Base-by-base conservation (phyloP, 1,140 invertebrate genomes). In the Laupala kohalensis region DNA sequence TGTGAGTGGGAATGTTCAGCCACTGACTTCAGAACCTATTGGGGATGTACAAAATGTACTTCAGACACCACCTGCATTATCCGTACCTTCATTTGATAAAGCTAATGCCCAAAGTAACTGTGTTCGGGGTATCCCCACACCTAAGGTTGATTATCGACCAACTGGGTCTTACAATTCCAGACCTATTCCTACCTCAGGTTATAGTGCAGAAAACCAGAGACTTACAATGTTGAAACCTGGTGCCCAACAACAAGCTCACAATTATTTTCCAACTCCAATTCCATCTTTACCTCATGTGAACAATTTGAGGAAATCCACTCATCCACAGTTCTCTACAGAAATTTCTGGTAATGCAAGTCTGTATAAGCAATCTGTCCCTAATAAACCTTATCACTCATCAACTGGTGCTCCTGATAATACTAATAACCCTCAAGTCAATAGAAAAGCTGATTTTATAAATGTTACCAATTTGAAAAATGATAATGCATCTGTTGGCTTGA, bases 401-500 rank as follows among this genome's bases (percentile, higher is more conserved):
- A 9, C 37, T 53, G 37, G 37, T 13, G 37, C 19, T 53, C 9
- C 9, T 53, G 19, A 19, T 53, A 13, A 53, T 53, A 19, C 9
- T 9, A 53, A 53, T 53, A 53, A 53, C 19, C 9, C 9, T 53
- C 1, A 9, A 53, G 9, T 53, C 9, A 53, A 53, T 19, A 53
- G 37, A 53, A 53, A 53, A 53, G 37, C 37, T 2, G 37, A 53
- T 13, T 53, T 13, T 53, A 19, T 4, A 13, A 19, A 0, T 19
- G 19, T 53, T 19, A 53, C 37, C 19, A 19, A 53, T 19, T 13
- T 53, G 9, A 53, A 53, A 53, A 9, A 53, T 4, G 37, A 53
- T 53, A 19, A 53, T 4, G 19, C 30, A 28, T 23, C 70, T 65
- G 23, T 64, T 64, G 70, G 70, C 12, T 63, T 70, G 19, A 73